Evolutionary conservation across 2,797 vertebrate species (phyloP), one percentile per base, ranked within the genome.

Genomic region (Atherinosoma microstoma): DNA sequence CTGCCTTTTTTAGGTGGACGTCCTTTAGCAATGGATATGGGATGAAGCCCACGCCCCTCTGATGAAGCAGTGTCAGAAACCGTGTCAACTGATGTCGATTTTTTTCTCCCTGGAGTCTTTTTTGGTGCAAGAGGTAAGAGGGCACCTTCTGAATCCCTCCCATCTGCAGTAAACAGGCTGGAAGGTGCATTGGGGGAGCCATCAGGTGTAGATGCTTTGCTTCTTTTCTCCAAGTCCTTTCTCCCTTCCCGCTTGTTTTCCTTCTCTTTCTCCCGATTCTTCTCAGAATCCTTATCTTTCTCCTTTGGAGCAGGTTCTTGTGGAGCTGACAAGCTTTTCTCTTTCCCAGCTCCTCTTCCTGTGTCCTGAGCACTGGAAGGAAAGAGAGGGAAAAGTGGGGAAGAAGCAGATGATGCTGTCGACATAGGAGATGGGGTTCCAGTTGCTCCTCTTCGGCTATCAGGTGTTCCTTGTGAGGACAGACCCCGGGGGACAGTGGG

Each of bases 321-420:
- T 83, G 95, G 90, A 70, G 94, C 87, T 84, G 96, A n/a, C 80
- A 63, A 34, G 80, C 85, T 89, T 89, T 91, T 95, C 63, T 97
- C 97, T 91, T 95, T 94, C 65, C 92, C 94, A 74, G 87, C 78
- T 75, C 90, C 90, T 74, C 91, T 89, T 30, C 87, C 90, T 15
- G 88, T 82, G 65, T 93, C 93, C 85, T 92, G 97, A 80, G 95
- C 85, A 85, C 95, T 94, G 2, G 96, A 93, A 9, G 96, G 93
- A 84, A 98, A 97, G 91, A 95, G 94, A 27, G 97, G 96, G 84
- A 99, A 99, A 75, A 97, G 94, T 67, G 97, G 96, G 82, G 96
- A 83, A 36, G 97, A 94, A 67, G 95, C 89, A 5, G 94, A 84
- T 32, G 96, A 88, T 67, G 89, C 58, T 11, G 93, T 91, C 62